Evolutionary conservation across 2,888 invertebrate species (phyloP), one percentile per base, ranked within the genome.

Genomic region (Pecten maximus): DNA sequence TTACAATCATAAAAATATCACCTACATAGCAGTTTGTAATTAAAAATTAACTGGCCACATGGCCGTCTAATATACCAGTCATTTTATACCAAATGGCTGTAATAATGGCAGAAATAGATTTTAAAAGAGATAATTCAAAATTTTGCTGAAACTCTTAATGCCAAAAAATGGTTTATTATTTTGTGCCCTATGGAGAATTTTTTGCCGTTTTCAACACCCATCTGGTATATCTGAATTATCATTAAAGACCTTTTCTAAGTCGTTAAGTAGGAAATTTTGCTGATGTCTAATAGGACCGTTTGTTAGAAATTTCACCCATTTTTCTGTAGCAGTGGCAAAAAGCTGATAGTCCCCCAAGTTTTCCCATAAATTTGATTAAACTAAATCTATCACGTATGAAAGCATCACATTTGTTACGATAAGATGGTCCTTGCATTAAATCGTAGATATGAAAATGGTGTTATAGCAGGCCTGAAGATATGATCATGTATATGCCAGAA

Each of bases 391-490:
- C 74, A 74, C 28, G 74, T 74, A 35, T 74, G 74, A 74, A 74
- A 74, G 74, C 74, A 74, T 74, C 74, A 74, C 74, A 74, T 74
- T 74, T 74, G 35, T 28, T 28, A 23, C 74, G 74, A 74, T 74
- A 74, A 74, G 74, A 74, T 74, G 74, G 74, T 35, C 35, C 74
- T 74, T 74, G 74, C 74, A 74, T 74, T 74, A 74, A 74, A 74
- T 74, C 12, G 15, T 74, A 74, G 74, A 74, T 74, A 74, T 74
- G 74, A 2, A 74, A 74, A 1, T 35, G 74, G 74, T 74, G 74
- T 35, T 74, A 16, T 74, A 23, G 74, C 23, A 74, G 35, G 10
- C 10, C 35, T 74, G 23, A 74, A 35, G 74, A 74, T 74, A 74
- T 12, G 28, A 28, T 28, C 74, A 10, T 10, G 50, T 16, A n/a